Base-by-base conservation (phyloP, 1,140 invertebrate species). In the Physella acuta region DNA sequence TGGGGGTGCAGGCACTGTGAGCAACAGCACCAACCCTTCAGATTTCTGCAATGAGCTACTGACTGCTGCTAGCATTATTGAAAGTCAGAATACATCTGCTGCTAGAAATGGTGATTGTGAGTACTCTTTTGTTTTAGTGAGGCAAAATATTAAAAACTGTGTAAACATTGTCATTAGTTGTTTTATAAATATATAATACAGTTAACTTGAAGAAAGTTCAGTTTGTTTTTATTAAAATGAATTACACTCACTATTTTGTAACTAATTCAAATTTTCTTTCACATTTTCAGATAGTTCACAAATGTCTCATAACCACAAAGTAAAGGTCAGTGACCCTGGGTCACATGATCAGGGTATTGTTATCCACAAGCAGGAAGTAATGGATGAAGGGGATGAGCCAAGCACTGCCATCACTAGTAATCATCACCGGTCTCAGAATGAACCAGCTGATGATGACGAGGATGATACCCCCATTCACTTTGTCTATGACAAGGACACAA, bases 31-130 rank as follows among this genome's bases (percentile, higher is more conserved):
- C 52, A 68, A 68, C 56, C 37, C 66, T 31, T 59, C 66, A 11
- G 68, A 70, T 49, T 70, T 70, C 31, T 70, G 67, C 37, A 73
- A 73, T 60, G 71, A 73, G 56, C 63, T 73, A 2, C 37, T 73
- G 34, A 65, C 71, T 31, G 71, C 71, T 39, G 71, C 71, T 33
- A 73, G 71, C 58, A 73, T 73, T 39, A 73, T 73, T 51, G 71
- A 73, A 34, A 73, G 71, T 33, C 61, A 68, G 24, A 69, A 68
- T 24, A 44, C 66, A 16, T 34, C 71, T 30, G 24, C 31, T 34
- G 39, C 39, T 44, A 44, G 39, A 44, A 44, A 44, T 44, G 8
- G 39, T 44, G 39, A 44, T 11, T 44, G 39, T 44, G 20, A 44
- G 39, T 44, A 11, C 20, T 11, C 20, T 8, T 8, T 44, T 44